Percentiles rank a stretch among this genome's conserved stretches.
Conservation (phyloP, 2,113 vertebrate genomes). For the Melanocharis versteri region DNA sequence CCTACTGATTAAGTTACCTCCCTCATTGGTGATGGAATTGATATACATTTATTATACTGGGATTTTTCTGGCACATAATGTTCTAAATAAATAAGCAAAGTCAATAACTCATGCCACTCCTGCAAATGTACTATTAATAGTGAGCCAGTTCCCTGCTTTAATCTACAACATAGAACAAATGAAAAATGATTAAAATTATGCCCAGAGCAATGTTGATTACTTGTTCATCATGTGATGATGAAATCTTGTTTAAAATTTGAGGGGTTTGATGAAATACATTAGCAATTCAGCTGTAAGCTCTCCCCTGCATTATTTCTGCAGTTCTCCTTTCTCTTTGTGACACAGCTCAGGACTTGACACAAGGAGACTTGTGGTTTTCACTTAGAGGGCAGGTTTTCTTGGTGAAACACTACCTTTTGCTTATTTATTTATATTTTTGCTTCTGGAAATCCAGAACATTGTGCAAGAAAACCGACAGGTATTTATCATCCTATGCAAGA, state of each 20-base stretch:
- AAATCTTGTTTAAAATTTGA: not conserved
- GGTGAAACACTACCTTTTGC: not conserved
- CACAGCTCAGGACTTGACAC: not conserved
- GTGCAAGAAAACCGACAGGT: accelerated
- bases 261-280: not conserved
- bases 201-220: not conserved
- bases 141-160: not conserved
- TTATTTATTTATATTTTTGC: not conserved
- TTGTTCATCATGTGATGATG: not conserved
- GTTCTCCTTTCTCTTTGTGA: not conserved
- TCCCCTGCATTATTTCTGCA: not conserved
- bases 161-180: not conserved
- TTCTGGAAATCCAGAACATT: not conserved
- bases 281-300: not conserved
- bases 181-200: conserved; percentile 5
- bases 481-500: not conserved
- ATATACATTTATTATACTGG: not conserved
- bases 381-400: not conserved
- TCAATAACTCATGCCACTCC: not conserved
- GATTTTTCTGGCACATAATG: not conserved
- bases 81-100: conserved; percentile 17
- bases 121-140: not conserved
- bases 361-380: not conserved
- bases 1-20: not conserved
- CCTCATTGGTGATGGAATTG: not conserved